A percentile compares a stretch with the other conserved stretches of the same genome.
These are phyloP conservation scores for Engystomops pustulosus DNA, from an alignment of 2,113 vertebrate species.

Conservation along the genomic window DNA sequence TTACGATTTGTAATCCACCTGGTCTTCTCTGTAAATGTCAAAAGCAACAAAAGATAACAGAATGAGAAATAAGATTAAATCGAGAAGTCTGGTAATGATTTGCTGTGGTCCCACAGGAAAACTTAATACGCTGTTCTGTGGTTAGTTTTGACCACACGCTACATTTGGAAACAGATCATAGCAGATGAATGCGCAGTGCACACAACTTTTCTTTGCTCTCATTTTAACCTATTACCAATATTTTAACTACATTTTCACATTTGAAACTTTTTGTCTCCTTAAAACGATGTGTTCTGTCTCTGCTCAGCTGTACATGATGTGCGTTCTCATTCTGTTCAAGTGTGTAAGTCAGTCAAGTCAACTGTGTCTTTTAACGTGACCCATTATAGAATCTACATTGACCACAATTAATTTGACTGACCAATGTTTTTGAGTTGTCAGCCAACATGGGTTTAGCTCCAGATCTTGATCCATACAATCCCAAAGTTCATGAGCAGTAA, in stretches of 20 bases:
- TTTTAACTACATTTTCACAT: slow-evolving; percentile 28
- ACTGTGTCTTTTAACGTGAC: neutral
- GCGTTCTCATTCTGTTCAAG: neutral
- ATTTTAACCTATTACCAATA: neutral
- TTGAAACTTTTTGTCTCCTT: neutral
- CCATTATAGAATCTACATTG: neutral
- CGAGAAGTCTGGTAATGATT: neutral
- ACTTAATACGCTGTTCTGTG: slow-evolving; percentile 63
- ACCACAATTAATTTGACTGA: neutral
- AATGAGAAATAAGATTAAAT: slow-evolving; percentile 2
- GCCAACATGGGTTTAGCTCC: no score
- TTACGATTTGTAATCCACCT: neutral
- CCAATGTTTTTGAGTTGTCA: neutral
- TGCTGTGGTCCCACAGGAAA: slow-evolving; percentile 33
- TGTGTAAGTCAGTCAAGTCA: neutral
- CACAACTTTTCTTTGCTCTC: slow-evolving; percentile 2
- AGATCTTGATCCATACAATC: no score
- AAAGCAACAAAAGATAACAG: neutral
- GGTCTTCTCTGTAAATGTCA: neutral
- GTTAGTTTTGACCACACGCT: slow-evolving; percentile 58
- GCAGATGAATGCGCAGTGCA: neutral
- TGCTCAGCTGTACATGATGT: neutral
- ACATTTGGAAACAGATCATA: slow-evolving; percentile 42
- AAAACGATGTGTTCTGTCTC: neutral
- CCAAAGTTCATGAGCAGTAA: no score